Conservation (phyloP, 2,888 invertebrate genomes). For the Esperia sulphurella region DNA sequence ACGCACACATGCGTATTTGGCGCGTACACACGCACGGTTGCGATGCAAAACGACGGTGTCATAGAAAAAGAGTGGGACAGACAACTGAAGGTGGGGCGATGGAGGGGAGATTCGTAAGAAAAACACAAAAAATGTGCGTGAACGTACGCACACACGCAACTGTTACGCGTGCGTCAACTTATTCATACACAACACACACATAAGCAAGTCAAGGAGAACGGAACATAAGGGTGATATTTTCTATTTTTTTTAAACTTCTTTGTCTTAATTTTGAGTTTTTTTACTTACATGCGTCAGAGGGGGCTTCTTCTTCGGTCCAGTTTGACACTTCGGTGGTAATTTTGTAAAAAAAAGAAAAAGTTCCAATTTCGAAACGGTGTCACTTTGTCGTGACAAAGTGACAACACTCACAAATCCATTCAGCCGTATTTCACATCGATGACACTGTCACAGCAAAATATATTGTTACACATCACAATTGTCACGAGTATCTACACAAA, state of each 20-base stretch:
- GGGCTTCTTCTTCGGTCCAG: conserved; percentile 76
- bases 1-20: conserved; percentile 50
- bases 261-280: conserved; percentile 6
- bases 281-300: conserved; percentile 77
- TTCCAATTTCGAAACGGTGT: conserved; percentile 51
- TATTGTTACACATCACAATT: conserved; percentile 61
- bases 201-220: conserved; percentile 45
- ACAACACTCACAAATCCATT: conserved; percentile 52
- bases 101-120: conserved; percentile 53
- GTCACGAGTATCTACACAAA: conserved; percentile 53
- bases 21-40: conserved; percentile 43
- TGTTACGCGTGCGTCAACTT: conserved; percentile 29
- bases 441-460: conserved; percentile 62
- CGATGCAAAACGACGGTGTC: conserved; percentile 45
- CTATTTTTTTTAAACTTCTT: neutral
- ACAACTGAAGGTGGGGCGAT: conserved; percentile 64
- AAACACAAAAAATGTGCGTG: conserved; percentile 75
- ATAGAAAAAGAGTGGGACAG: conserved; percentile 78
- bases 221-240: conserved; percentile 52
- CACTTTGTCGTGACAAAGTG: conserved; percentile 56
- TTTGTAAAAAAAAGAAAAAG: conserved; percentile 67
- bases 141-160: conserved; percentile 53
- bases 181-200: conserved; percentile 44
- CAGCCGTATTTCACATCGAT: conserved; percentile 54
- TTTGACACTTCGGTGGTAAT: conserved; percentile 78